These are phyloP conservation scores for Rhimphoctona megacephalus DNA, from an alignment of 2,888 invertebrate genomes.

Conservation along the genomic window DNA sequence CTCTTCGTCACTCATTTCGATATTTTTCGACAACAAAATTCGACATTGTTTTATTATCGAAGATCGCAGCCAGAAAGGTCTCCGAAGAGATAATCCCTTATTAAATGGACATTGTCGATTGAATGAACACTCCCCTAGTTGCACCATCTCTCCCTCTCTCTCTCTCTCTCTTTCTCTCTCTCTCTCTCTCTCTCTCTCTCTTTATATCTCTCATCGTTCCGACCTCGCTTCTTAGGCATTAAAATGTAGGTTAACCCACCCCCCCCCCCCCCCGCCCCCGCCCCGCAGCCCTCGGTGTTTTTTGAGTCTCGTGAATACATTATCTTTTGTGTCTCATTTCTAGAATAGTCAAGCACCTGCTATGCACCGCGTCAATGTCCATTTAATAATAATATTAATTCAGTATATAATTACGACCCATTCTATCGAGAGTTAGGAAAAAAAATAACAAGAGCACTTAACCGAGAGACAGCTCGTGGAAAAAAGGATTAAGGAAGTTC, in stretches of 20 bases:
- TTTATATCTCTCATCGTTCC: constrained; percentile 68
- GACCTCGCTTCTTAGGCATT: constrained; percentile 77
- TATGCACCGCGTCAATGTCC: constrained; percentile 81
- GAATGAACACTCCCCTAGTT: constrained; percentile 77
- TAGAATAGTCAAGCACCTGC: constrained; percentile 69
- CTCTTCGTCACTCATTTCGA: not conserved
- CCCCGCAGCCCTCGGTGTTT: constrained; percentile 60
- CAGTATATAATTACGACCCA: constrained; percentile 74
- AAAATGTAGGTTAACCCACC: constrained; percentile 65
- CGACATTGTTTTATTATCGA: not conserved
- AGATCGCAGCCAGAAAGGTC: constrained; percentile 39
- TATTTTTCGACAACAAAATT: not conserved
- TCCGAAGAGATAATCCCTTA: constrained; percentile 69
- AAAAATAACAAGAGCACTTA: constrained; percentile 7
- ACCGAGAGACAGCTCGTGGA: constrained; percentile 18
- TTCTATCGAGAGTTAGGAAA: constrained; percentile 79
- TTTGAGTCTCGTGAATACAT: constrained; percentile 24
- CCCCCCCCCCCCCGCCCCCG: constrained; percentile 53
- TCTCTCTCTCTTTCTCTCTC: constrained; percentile 57
- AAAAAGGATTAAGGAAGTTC: not conserved
- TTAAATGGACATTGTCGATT: constrained; percentile 84
- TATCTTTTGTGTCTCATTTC: constrained; percentile 27
- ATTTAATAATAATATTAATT: constrained; percentile 79
- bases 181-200: constrained; percentile 57
- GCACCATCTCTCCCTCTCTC: constrained; percentile 70